Percentiles rank a stretch among this genome's conserved stretches.
phyloP scores from a whole-genome alignment of 2,888 invertebrate genomes.

The Toxonevra muliebris region DNA sequence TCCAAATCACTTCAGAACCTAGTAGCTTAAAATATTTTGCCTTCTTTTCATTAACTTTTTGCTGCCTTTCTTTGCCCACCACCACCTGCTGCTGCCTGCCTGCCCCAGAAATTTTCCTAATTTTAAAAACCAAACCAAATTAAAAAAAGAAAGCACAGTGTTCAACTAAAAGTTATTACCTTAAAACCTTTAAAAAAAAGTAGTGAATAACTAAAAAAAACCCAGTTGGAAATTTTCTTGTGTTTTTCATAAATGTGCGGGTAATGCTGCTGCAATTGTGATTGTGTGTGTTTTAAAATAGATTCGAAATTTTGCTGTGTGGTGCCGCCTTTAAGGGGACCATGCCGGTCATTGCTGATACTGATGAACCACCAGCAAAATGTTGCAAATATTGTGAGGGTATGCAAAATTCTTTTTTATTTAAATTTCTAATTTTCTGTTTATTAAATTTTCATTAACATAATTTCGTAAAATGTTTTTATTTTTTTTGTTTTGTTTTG shows the following conservation, averaged over 20 bases:
- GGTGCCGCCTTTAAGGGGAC: constrained; percentile 61
- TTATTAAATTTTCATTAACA: constrained; percentile 11
- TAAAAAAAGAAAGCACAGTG: not conserved
- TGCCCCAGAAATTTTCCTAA: no score
- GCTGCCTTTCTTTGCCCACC: not conserved
- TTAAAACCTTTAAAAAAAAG: not conserved
- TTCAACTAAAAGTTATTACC: not conserved
- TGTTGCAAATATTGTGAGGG: constrained; percentile 94
- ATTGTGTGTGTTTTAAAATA: constrained; percentile 31
- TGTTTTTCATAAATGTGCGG: constrained; percentile 20
- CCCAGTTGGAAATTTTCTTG: no score
- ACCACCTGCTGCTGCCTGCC: not conserved
- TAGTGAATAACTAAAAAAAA: no score
- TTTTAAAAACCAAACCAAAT: not conserved
- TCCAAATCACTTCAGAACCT: not conserved
- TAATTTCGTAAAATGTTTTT: constrained; percentile 7
- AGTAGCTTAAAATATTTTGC: not conserved
- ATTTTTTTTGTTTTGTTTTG: constrained; percentile 11
- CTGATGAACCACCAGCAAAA: constrained; percentile 84
- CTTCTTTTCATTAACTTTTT: not conserved
- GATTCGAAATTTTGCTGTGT: constrained; percentile 45
- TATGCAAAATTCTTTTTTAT: constrained; percentile 62
- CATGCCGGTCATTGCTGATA: constrained; percentile 73
- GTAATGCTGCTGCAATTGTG: constrained; percentile 45
- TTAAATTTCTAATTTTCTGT: constrained; percentile 15